A percentile compares a stretch with the other conserved stretches of the same genome.
These are phyloP conservation scores for Stenurella melanura DNA, from an alignment of 2,888 invertebrate species.

Conservation along the genomic window DNA sequence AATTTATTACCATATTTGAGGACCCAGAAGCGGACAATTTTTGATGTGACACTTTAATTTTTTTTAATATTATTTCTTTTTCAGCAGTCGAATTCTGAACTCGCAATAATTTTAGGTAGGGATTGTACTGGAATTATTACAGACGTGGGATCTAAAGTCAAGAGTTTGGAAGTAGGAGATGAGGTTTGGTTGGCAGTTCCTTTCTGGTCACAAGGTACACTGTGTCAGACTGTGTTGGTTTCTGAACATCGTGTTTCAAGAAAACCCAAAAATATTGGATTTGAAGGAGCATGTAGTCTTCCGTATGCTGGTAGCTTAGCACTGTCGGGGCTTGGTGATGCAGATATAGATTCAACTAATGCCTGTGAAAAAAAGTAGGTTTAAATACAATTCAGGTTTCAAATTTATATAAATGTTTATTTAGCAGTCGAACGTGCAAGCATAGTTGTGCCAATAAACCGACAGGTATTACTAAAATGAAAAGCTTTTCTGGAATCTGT, in stretches of 20 bases:
- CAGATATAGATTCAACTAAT: constrained; percentile 73
- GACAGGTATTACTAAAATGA: too few species aligned
- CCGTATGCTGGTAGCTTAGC: constrained; percentile 78
- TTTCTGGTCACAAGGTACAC: constrained; percentile 77
- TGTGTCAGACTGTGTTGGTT: constrained; percentile 76
- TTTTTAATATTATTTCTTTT: constrained; percentile 46
- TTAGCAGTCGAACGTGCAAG: too few species aligned
- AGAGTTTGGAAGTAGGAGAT: constrained; percentile 78
- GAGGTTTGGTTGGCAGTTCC: constrained; percentile 78
- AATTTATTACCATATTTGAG: too few species aligned
- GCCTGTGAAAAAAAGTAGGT: constrained; percentile 75
- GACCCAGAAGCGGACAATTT: too few species aligned
- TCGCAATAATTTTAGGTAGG: constrained; percentile 78
- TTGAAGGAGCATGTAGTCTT: constrained; percentile 78
- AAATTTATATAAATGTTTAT: background rate
- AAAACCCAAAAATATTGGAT: constrained; percentile 76
- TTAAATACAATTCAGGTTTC: background rate
- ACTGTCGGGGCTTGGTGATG: constrained; percentile 74
- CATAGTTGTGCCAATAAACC: too few species aligned
- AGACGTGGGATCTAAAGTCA: constrained; percentile 78
- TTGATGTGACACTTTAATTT: too few species aligned
- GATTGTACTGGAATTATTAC: constrained; percentile 79
- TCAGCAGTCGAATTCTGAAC: constrained; percentile 71
- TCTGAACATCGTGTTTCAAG: constrained; percentile 74
- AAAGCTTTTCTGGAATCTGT: too few species aligned